These are phyloP conservation scores for Himalopsyche japonica DNA, from an alignment of 2,888 invertebrate genomes.

Conservation along the genomic window DNA sequence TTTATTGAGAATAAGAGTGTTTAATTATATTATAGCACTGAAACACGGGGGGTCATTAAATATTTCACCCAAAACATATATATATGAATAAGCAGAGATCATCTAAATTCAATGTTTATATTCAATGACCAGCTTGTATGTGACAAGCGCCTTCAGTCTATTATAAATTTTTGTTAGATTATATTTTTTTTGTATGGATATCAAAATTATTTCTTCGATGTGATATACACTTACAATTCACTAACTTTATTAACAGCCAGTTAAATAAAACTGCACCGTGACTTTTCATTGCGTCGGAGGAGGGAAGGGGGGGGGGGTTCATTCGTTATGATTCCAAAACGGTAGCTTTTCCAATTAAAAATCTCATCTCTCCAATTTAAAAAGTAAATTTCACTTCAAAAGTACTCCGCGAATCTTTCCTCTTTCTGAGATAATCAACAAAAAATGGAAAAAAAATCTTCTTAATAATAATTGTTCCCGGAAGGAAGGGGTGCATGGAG, in stretches of 20 bases:
- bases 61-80: too few relatives aligned
- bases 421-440: background rate
- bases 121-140: too few relatives aligned
- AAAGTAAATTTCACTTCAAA: slow-evolving; percentile 21
- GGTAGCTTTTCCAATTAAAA: slow-evolving; percentile 36
- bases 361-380: slow-evolving; percentile 39
- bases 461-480: background rate
- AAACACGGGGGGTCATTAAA: too few relatives aligned
- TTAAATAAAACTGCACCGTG: background rate
- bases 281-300: background rate
- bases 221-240: background rate
- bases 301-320: too few relatives aligned
- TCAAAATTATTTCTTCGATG: background rate
- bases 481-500: background rate
- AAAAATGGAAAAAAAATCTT: background rate
- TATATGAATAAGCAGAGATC: too few relatives aligned
- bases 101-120: too few relatives aligned
- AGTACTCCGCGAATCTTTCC: background rate
- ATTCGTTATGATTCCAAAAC: slow-evolving; percentile 16
- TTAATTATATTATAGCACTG: too few relatives aligned
- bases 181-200: background rate
- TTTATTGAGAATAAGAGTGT: too few relatives aligned
- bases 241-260: background rate
- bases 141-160: too few relatives aligned
- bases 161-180: too few relatives aligned